These are phyloP conservation scores for Gulo gulo DNA, from an alignment of 2,113 vertebrate genomes.

Conservation along the genomic window DNA sequence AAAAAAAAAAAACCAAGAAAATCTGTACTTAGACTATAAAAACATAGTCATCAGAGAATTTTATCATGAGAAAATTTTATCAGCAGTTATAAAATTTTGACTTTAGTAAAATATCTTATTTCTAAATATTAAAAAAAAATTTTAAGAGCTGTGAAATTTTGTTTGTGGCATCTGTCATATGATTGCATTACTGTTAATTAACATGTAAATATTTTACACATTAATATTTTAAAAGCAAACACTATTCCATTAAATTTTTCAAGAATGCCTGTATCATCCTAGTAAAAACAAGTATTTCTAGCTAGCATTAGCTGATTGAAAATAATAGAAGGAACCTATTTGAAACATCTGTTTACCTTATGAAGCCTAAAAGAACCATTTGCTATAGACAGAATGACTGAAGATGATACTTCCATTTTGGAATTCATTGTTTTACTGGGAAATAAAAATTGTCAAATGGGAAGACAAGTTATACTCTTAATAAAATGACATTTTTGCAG, in stretches of 20 bases:
- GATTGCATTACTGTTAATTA: not conserved
- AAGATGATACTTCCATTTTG: not conserved
- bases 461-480: not conserved
- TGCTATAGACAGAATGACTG: not conserved
- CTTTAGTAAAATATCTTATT: conserved; percentile 6
- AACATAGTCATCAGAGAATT: not conserved
- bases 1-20: not conserved
- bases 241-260: conserved; percentile 1
- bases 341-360: not conserved
- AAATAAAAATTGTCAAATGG: not conserved
- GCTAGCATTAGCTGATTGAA: not conserved
- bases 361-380: not conserved
- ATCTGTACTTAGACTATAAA: conserved; percentile 12
- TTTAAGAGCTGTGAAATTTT: conserved; percentile 36
- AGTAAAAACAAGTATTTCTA: not conserved
- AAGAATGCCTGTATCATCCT: not conserved
- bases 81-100: not conserved
- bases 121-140: conserved; percentile 33
- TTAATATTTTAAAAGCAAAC: conserved; percentile 36
- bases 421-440: not conserved
- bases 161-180: not conserved
- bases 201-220: conserved; percentile 21
- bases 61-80: conserved; percentile 3
- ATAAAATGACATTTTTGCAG: not conserved
- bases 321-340: not conserved